Evolutionary conservation across 2,888 invertebrate genomes (phyloP).

Genomic region (Agrochola lychnidis): DNA sequence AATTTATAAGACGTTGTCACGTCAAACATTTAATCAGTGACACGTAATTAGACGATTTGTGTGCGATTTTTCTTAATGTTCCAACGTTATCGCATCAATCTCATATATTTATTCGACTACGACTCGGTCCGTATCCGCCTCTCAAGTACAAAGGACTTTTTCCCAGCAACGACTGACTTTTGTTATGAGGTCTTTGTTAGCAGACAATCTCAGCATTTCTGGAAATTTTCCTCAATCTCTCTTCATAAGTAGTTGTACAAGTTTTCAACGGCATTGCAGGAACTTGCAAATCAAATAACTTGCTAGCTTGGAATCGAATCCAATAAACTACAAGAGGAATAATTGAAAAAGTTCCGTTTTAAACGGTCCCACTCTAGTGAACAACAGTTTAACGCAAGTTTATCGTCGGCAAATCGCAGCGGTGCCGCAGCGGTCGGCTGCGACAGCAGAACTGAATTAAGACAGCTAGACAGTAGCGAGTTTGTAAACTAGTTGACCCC

Average conservation of each 20-base stretch:
- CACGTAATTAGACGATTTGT: neutral
- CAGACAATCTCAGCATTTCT: slow-evolving; percentile 54
- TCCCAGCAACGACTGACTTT: slow-evolving; percentile 50
- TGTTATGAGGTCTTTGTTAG: slow-evolving; percentile 60
- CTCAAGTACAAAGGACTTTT: slow-evolving; percentile 44
- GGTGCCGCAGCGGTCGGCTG: slow-evolving; percentile 73
- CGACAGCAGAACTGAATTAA: slow-evolving; percentile 82
- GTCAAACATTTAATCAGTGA: neutral
- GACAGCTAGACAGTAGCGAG: slow-evolving; percentile 78
- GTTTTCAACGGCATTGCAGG: slow-evolving; percentile 62
- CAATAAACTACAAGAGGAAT: slow-evolving; percentile 75
- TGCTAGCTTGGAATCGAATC: slow-evolving; percentile 73
- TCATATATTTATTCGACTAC: slow-evolving; percentile 1
- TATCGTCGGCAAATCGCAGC: slow-evolving; percentile 72
- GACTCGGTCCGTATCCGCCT: slow-evolving; percentile 4
- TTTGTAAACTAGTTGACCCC: slow-evolving; percentile 73
- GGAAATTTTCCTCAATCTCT: slow-evolving; percentile 60
- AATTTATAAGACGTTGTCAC: too few relatives aligned
- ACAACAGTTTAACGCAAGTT: slow-evolving; percentile 76
- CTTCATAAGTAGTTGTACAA: slow-evolving; percentile 67
- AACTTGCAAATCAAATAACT: slow-evolving; percentile 79
- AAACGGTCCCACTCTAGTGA: slow-evolving; percentile 71
- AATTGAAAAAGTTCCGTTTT: slow-evolving; percentile 82
- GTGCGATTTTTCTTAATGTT: neutral
- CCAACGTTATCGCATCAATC: slow-evolving; percentile 9